A percentile compares a stretch with the other conserved stretches of the same genome.
These are phyloP conservation scores for Ceraclea dissimilis DNA, from an alignment of 2,888 invertebrate species.

Conservation along the genomic window DNA sequence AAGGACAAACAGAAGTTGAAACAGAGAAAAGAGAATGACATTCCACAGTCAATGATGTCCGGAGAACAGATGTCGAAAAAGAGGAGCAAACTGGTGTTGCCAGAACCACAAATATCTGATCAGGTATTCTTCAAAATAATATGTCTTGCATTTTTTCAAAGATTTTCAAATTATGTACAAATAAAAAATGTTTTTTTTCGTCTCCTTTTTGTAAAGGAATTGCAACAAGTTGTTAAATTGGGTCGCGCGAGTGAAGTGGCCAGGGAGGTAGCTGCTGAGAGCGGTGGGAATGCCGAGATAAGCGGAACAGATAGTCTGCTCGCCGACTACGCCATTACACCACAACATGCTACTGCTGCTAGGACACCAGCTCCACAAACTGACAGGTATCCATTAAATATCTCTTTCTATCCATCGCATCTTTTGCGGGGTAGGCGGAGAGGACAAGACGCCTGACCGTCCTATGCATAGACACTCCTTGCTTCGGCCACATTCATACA, in stretches of 20 bases:
- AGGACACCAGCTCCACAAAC: conserved; percentile 80
- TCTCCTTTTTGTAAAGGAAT: conserved; percentile 57
- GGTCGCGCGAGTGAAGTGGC: conserved; percentile 88
- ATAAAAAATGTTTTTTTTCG: too few relatives aligned
- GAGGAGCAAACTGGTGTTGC: conserved; percentile 90
- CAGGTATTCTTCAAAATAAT: conserved; percentile 44
- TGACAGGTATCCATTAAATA: conserved; percentile 50
- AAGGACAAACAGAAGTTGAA: conserved; percentile 95
- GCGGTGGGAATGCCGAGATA: conserved; percentile 55
- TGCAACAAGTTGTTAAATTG: conserved; percentile 87
- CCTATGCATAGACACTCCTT: too few relatives aligned
- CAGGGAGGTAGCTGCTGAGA: conserved; percentile 74
- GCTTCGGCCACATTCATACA: too few relatives aligned
- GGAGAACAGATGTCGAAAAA: conserved; percentile 86
- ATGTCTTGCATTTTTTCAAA: too few relatives aligned
- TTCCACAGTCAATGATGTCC: conserved; percentile 82
- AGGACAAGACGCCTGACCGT: too few relatives aligned
- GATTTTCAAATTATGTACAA: conserved; percentile 1
- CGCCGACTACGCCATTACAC: conserved; percentile 82
- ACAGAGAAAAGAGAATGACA: conserved; percentile 92
- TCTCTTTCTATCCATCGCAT: too few relatives aligned
- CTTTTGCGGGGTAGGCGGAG: too few relatives aligned
- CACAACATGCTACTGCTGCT: conserved; percentile 64
- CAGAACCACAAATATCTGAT: conserved; percentile 95
- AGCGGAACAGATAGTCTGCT: conserved; percentile 79